These are phyloP conservation scores for Pardosa pseudoannulata DNA, from an alignment of 2,888 invertebrate genomes.

Conservation along the genomic window DNA sequence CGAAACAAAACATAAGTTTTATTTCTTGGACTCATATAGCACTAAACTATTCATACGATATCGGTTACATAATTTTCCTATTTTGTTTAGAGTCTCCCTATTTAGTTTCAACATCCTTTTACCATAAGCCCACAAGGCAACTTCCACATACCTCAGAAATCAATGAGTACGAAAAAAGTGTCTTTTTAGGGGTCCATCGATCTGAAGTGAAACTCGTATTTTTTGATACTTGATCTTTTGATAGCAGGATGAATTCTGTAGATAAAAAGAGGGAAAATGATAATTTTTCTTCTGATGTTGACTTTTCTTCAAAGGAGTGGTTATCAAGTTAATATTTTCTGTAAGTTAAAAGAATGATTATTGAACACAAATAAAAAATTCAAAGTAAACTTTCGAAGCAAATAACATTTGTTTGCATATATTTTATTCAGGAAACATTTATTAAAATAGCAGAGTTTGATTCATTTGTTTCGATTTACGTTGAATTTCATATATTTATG, in stretches of 20 bases:
- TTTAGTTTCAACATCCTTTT: background rate
- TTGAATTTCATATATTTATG: too few species aligned
- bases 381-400: too few species aligned
- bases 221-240: constrained; percentile 6
- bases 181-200: background rate
- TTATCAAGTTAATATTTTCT: background rate
- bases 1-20: too few species aligned
- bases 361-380: background rate
- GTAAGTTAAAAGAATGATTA: background rate
- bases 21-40: too few species aligned
- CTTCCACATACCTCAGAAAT: background rate
- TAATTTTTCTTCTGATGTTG: background rate
- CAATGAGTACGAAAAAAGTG: background rate
- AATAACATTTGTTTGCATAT: too few species aligned
- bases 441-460: too few species aligned
- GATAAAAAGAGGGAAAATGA: background rate
- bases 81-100: background rate
- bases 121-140: constrained; percentile 2
- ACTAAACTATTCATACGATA: background rate
- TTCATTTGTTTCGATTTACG: too few species aligned
- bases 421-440: too few species aligned
- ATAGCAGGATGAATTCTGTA: background rate
- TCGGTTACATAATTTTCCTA: background rate
- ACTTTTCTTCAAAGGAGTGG: background rate
- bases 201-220: background rate